Base-by-base conservation (phyloP, 2,888 invertebrate genomes). In the Theretra japonica region DNA sequence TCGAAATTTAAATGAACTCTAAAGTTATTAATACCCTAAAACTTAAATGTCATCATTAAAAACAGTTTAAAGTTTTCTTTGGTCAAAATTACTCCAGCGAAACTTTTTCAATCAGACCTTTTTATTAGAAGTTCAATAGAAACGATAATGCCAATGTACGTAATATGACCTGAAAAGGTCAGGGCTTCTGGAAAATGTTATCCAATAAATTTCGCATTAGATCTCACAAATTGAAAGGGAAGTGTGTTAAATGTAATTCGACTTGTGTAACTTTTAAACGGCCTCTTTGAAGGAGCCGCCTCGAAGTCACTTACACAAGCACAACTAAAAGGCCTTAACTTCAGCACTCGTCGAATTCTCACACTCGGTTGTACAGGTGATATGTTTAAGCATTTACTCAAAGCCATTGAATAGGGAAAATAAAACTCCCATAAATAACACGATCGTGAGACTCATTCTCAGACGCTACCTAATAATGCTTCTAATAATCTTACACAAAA, bases 261-360 rank as follows among this genome's bases (percentile, higher is more conserved):
- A 23, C 23, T 65, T 65, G 41, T 41, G 48, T 48, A 65, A 65
- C 41, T 23, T 21, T 23, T 48, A 17, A 48, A 15, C 11, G 41
- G 23, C 5, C 15, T 23, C 21, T 41, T 65, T 41, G 23, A 41
- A 65, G 48, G 21, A 65, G 41, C 41, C 23, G 17, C 62, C 48
- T 65, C 41, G 48, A 23, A 41, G 41, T 23, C 23, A 21, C 65
- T 53, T n/a, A n/a, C 15, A 65, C 17, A 65, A 21, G 62, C 21
- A 65, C 65, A 48, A 23, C 17, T 65, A 48, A 58, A 41, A 59
- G 48, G 59, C 25, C 58, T 59, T 70, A 41, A 41, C 41, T 41
- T 15, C 59, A 58, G 48, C 21, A 58, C 48, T 17, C 17, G 41
- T 65, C 41, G 65, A 65, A 65, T 48, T 23, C 65, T 21, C 15